These are phyloP conservation scores for Sciurus vulgaris DNA, from an alignment of 2,797 vertebrate genomes.

Conservation along the genomic window DNA sequence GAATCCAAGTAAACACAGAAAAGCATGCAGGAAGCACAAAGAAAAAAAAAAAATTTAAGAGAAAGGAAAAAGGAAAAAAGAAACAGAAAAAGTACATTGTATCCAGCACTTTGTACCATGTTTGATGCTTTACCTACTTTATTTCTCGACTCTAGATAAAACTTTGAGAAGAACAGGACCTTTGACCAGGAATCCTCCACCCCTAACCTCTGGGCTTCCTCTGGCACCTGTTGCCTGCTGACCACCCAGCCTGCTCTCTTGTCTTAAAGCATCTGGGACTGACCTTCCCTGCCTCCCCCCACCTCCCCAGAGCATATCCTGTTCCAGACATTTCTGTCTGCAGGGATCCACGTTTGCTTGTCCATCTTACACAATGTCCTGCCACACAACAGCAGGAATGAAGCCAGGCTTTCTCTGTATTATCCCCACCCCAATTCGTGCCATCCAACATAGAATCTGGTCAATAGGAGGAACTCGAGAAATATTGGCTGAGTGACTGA, in stretches of 20 bases:
- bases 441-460: not conserved
- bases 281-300: not conserved
- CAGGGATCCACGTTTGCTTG: not conserved
- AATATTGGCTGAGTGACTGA: not conserved
- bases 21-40: not conserved
- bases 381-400: not conserved
- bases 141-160: not conserved
- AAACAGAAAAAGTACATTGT: not conserved
- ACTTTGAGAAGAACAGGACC: not conserved
- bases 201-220: not conserved
- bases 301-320: not conserved
- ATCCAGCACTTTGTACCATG: not conserved
- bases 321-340: conserved; percentile 21
- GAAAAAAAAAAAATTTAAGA: not conserved
- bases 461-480: not conserved
- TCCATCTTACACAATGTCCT: not conserved
- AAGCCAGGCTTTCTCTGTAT: conserved; percentile 4
- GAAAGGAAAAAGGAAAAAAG: not conserved
- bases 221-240: not conserved
- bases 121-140: not conserved
- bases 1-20: not conserved
- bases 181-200: not conserved
- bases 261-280: not conserved
- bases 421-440: not conserved
- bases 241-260: not conserved